Percentiles rank a stretch among this genome's conserved stretches.
Evolutionary conservation across 2,113 vertebrate species (phyloP).

Genomic region (Mola mola): DNA sequence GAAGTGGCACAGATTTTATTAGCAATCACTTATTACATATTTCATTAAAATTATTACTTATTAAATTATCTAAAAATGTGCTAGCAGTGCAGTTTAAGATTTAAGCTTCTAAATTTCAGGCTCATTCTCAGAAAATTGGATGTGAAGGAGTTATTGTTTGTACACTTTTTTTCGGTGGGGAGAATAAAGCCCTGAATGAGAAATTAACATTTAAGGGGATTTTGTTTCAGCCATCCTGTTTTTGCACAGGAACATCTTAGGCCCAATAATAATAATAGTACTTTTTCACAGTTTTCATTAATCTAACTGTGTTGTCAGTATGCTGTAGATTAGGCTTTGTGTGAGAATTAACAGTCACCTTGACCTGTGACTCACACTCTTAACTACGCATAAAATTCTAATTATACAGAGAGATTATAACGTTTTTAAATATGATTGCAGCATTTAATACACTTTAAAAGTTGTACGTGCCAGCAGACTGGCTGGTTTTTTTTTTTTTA

Average conservation of each 20-base stretch:
- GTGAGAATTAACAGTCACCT: slow-evolving; percentile 83
- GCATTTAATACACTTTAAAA: slow-evolving; percentile 88
- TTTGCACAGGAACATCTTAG: slow-evolving; percentile 48
- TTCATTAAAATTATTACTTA: too few species aligned
- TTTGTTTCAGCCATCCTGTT: slow-evolving; percentile 48
- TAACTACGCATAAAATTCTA: slow-evolving; percentile 84
- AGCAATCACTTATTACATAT: too few species aligned
- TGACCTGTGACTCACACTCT: slow-evolving; percentile 80
- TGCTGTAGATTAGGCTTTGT: slow-evolving; percentile 74
- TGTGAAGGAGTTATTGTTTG: too few species aligned
- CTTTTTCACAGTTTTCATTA: slow-evolving; percentile 69
- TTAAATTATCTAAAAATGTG: too few species aligned
- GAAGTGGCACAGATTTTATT: too few species aligned
- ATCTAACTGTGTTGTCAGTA: slow-evolving; percentile 72
- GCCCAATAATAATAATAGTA: slow-evolving; percentile 58
- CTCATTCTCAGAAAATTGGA: too few species aligned
- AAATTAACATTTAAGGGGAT: slow-evolving; percentile 38
- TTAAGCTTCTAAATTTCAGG: slow-evolving; percentile 22
- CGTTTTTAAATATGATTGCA: slow-evolving; percentile 85
- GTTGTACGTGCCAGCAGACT: slow-evolving; percentile 79
- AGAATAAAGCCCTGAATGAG: slow-evolving; percentile 35
- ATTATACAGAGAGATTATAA: slow-evolving; percentile 86
- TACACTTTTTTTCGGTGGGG: slow-evolving; percentile 34
- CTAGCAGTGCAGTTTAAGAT: too few species aligned
- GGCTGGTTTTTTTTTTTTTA: slow-evolving; percentile 71